Percentiles rank a stretch among this genome's conserved stretches.
Conservation (phyloP, 1,140 invertebrate species). For the Neuroterus valhalla region DNA sequence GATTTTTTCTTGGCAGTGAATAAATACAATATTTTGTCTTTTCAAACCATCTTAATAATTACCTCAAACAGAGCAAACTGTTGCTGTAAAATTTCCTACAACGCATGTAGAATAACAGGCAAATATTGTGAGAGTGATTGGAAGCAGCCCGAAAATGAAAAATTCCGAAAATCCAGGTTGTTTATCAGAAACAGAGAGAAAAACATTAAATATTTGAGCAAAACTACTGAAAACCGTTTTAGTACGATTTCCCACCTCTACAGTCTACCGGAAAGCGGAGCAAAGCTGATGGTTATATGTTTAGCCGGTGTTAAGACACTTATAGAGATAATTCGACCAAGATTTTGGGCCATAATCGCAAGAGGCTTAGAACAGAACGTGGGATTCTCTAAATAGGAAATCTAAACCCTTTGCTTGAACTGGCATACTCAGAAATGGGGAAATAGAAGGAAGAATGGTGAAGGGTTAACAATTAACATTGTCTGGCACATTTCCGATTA, state of each 20-base stretch:
- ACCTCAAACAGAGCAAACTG: no score
- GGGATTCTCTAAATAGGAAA: conserved; percentile 1
- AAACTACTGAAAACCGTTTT: conserved; percentile 1
- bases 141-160: not conserved
- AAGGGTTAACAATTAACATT: not conserved
- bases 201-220: conserved; percentile 12
- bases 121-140: not conserved
- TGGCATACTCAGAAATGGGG: not conserved
- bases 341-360: conserved; percentile 1
- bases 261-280: not conserved
- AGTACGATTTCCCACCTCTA: not conserved
- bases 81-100: no score
- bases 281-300: not conserved
- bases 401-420: not conserved
- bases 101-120: no score
- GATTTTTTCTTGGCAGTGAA: no score
- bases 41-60: no score
- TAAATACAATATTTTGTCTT: no score
- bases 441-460: not conserved
- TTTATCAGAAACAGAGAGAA: not conserved
- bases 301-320: conserved; percentile 5
- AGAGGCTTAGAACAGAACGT: not conserved
- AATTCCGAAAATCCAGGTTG: not conserved
- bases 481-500: not conserved
- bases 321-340: conserved; percentile 11